Evolutionary conservation across 2,888 invertebrate species (phyloP), one percentile per base, ranked within the genome.

Genomic region (Stegana nigrithorax): DNA sequence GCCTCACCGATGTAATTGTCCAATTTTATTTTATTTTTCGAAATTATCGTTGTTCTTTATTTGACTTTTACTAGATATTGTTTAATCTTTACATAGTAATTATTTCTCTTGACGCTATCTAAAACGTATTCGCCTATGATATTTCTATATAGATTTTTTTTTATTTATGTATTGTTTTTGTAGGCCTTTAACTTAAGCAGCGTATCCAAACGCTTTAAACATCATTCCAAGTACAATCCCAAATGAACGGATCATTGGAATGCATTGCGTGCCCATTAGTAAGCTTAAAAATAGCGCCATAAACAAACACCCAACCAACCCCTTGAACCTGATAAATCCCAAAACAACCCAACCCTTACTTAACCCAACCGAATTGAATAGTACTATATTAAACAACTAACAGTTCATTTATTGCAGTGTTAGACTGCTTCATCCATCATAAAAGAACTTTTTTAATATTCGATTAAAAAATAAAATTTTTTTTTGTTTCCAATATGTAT

Each of bases 1-100:
- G 68, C 71, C 88, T 92, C 84, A 94, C 94, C 81, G 93, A 93
- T 89, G 93, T 93, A 92, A 93, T 84, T 83, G 68, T 62, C 66
- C 72, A 62, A 47, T 55, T 58, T 64, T 44, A 17, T 44, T 26
- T n/a, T 51, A 55, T 71, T n/a, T n/a, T 63, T 56, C 55, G 61
- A 17, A 21, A 44, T 42, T 57, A 32, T 29, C 10, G 19, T 45
- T 58, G 29, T 58, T 58, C 8, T 42, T 45, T 55, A 14, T 25
- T 56, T 56, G 12, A 39, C 42, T 57, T 60, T 32, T 67, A 69
- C 27, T 64, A 50, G 59, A 61, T 65, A 71, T 70, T 67, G 68
- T 68, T 61, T 77, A 70, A 70, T 68, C 66, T 64, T 69, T 68
- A 32, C 3, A 67, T 55, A 61, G 68, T 66, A 70, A 66, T 73